Base-by-base conservation (phyloP, 1,140 invertebrate genomes). In the Papilio machaon region DNA sequence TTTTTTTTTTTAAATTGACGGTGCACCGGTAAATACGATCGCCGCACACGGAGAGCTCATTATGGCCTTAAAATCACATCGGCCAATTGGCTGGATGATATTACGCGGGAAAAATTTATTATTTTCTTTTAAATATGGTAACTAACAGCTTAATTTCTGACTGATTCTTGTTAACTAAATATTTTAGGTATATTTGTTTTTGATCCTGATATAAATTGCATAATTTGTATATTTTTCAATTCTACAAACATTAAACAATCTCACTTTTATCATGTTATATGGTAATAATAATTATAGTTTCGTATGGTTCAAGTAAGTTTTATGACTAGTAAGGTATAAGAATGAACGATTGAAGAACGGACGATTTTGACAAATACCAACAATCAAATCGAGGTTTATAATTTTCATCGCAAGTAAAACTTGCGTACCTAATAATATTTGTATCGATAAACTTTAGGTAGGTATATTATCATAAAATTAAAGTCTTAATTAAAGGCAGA, bases 41-140 rank as follows among this genome's bases (percentile, higher is more conserved):
- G 81, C 84, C 82, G 77, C 81, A 85, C 81, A 83, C 81, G 43
- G 80, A 73, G 82, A 73, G 64, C 74, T 84, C 81, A 82, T 84
- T 84, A 84, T 73, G 78, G 75, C 60, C 83, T 84, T 73, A 83
- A 80, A 84, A 73, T 82, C 81, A 82, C 80, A 80, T 77, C 77
- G 70, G 67, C 81, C 83, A 81, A 84, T 84, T 81, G 79, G 73
- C 78, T 30, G 82, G 81, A 82, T 82, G 80, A 82, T 81, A 84
- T 84, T 82, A 84, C 82, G 82, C 80, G 82, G 80, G 80, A 80
- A 80, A 82, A 80, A 67, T 35, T 19, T 75, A 46, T 80, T 38
- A 77, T 82, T 82, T 82, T 81, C 23, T 81, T 83, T 78, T 73
- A 74, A 82, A 80, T 81, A 78, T 76, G 64, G 75, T 76, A 60